Base-by-base conservation (phyloP, 1,140 invertebrate genomes). In the Zaprionus ghesquierei region DNA sequence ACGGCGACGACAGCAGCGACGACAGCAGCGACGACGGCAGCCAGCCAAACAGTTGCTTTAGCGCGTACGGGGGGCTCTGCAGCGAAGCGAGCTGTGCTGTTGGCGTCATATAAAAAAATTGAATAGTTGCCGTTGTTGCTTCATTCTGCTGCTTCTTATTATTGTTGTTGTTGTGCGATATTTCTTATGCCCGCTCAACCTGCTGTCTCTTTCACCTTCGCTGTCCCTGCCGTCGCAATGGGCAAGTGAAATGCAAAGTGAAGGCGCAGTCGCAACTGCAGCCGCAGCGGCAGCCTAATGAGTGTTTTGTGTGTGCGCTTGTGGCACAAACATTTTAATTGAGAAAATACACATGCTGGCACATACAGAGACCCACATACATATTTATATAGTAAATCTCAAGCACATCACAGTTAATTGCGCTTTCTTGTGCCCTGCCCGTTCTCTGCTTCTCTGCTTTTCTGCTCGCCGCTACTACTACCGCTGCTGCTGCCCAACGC, bases 261-360 rank as follows among this genome's bases (percentile, higher is more conserved):
- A 82, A 84, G 81, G 54, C 81, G 81, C 81, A 86, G 81, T 61
- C 55, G 77, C 59, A 44, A 23, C 73, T 25, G 13, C 13, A 18
- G 51, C 12, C 51, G 51, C 41, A 62, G 38, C 55, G 9, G 29
- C 73, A n/a, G n/a, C 54, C 46, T 41, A 44, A 31, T 64, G 63
- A 75, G 51, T 59, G 41, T 22, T 81, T 20, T 76, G 58, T 69
- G 71, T 81, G 77, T 84, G 75, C 81, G 64, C 69, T 77, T 81
- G 81, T 84, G 75, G 64, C 72, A 70, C 38, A 80, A 72, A 33
- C 63, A 68, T 69, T 63, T 68, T 70, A 77, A 56, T 72, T 75
- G n/a, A 56, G 18, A 54, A 31, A 63, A 29, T 15, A 41, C 8
- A 46, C 18, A 20, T 1, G 2, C 6, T 5, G 9, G 27, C n/a